Evolutionary conservation across 2,113 vertebrate genomes (phyloP).

Genomic region (Stigmatopora argus): DNA sequence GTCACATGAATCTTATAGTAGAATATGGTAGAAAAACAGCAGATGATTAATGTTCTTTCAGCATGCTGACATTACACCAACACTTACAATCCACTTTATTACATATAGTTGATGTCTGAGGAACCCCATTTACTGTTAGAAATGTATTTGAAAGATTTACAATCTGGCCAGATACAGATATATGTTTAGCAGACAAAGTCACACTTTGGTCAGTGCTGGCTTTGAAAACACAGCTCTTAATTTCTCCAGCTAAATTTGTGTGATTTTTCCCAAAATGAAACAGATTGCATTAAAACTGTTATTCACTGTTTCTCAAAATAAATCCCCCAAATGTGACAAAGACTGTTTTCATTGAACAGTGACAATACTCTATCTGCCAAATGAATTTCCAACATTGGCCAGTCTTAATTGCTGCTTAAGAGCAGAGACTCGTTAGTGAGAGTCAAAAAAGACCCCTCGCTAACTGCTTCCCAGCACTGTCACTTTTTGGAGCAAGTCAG

Average conservation of each 20-base stretch:
- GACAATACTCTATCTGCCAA: not conserved
- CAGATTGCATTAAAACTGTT: not conserved
- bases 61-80: not conserved
- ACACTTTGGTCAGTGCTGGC: not conserved
- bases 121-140: too few relatives aligned
- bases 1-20: not conserved
- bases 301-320: not conserved
- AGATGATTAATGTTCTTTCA: not conserved
- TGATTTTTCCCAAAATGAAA: not conserved
- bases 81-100: not conserved
- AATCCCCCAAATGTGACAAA: not conserved
- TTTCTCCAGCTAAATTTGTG: not conserved
- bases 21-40: not conserved
- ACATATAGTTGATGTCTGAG: not conserved
- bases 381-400: slow-evolving; percentile 20
- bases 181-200: not conserved
- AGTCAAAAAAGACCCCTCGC: slow-evolving; percentile 29
- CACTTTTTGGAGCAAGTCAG: slow-evolving; percentile 51
- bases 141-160: too few relatives aligned
- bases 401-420: slow-evolving; percentile 51
- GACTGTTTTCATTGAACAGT: not conserved
- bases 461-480: slow-evolving; percentile 41
- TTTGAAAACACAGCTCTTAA: not conserved
- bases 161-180: too few relatives aligned
- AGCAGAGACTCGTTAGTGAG: slow-evolving; percentile 55